phyloP scores from a whole-genome alignment of 2,888 invertebrate species.

The Cerastis leucographa region DNA sequence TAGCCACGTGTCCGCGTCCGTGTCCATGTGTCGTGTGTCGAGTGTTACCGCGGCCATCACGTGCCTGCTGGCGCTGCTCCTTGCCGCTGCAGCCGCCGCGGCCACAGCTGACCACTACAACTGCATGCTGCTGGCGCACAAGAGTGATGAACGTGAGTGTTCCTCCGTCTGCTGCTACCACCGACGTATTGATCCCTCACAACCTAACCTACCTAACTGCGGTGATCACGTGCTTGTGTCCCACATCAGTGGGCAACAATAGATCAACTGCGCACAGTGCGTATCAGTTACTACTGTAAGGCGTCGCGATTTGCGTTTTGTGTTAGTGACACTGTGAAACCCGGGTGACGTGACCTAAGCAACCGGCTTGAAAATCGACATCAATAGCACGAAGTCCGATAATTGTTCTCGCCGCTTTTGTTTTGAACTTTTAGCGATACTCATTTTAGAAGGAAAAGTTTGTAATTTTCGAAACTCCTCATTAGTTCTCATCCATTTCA shows the following conservation, averaged over 20 bases:
- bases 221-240: neutral
- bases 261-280: neutral
- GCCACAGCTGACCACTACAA: neutral
- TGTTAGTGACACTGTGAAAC: neutral
- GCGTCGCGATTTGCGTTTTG: neutral
- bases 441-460: neutral
- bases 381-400: neutral
- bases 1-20: neutral
- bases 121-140: neutral
- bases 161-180: neutral
- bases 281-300: neutral
- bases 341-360: neutral
- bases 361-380: neutral
- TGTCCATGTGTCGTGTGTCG: neutral
- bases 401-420: neutral
- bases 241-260: neutral
- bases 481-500: neutral
- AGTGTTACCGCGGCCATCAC: neutral
- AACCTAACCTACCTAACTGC: neutral
- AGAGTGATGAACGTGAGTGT: neutral
- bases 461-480: neutral
- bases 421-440: neutral
- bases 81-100: neutral
- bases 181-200: neutral
- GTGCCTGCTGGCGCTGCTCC: conserved; percentile 8